Evolutionary conservation across 2,888 invertebrate species (phyloP).

Genomic region (Lycia hirtaria): DNA sequence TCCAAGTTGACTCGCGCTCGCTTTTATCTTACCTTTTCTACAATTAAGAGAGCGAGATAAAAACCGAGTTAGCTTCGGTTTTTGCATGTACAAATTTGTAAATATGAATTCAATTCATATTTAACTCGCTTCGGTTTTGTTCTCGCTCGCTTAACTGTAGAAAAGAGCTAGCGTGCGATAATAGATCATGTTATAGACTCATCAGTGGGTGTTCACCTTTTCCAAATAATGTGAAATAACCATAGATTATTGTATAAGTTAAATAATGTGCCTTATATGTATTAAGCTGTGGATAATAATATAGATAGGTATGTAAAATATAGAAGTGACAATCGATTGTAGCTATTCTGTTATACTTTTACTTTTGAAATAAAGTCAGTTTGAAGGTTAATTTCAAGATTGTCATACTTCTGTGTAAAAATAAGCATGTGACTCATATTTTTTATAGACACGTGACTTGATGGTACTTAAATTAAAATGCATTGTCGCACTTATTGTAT

Average conservation of each 20-base stretch:
- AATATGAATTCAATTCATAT: too few species aligned
- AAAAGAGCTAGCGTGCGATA: too few species aligned
- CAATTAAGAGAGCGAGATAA: too few species aligned
- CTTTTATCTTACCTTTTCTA: too few species aligned
- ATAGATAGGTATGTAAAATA: conserved; percentile 17
- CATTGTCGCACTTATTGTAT: conserved; percentile 7
- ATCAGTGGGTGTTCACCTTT: not conserved
- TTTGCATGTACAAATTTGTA: too few species aligned
- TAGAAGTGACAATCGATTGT: conserved; percentile 15
- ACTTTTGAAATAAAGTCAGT: not conserved
- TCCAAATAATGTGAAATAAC: conserved; percentile 25
- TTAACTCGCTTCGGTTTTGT: too few species aligned
- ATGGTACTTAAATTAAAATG: conserved; percentile 3
- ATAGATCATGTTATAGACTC: too few species aligned
- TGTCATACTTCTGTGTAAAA: not conserved
- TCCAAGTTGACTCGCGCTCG: too few species aligned
- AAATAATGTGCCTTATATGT: conserved; percentile 40
- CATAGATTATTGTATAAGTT: conserved; percentile 25
- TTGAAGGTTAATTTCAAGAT: not conserved
- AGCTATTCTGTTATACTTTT: too few species aligned
- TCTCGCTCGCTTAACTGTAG: too few species aligned
- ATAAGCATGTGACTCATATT: not conserved
- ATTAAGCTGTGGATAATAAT: conserved; percentile 32
- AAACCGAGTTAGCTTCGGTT: too few species aligned
- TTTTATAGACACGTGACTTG: not conserved